Evolutionary conservation across 2,797 vertebrate species (phyloP), one percentile per base, ranked within the genome.

Genomic region (Euphonia xanthogaster): DNA sequence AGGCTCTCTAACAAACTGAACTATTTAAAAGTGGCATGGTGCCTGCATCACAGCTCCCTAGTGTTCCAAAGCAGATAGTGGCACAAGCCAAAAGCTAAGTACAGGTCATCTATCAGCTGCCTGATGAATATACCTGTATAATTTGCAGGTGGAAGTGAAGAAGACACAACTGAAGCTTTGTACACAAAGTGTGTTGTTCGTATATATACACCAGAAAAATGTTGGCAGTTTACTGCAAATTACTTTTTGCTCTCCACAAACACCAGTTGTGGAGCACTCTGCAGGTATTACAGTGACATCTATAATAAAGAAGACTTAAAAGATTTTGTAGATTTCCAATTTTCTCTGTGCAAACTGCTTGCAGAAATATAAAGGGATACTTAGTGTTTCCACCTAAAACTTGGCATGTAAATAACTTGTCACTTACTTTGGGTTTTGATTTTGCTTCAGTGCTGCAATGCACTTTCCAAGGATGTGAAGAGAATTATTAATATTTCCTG

Each of bases 391-490:
- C 35, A 40, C 31, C 17, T 22, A 45, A 76, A 73, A 53, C 25
- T 58, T 20, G 8, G 8, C 13, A 45, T 12, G 13, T 42, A 83
- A 71, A 67, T 35, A 57, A 27, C 35, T 86, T 81, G 10, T 65
- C 62, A 97, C 97, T 97, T 97, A 99, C 99, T 98, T 96, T 25
- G 98, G 98, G 13, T 97, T 97, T 95, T 99, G 98, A 92, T 97
- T 98, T 97, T 98, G 98, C 42, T 98, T 98, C 16, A 99, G 81
- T 5, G 98, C 98, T 33, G 97, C 98, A 94, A 99, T 99, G 90
- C 99, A 99, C 91, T 99, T 99, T 61, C 99, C 99, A 94, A 99
- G 98, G 79, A 98, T 99, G 79, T 99, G 98, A 88, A 99, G 98
- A 15, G 99, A 99, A 92, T 98, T 99, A 96, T 99, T 99, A 33